Conservation (phyloP, 2,888 invertebrate species). For the Oligia strigilis region DNA sequence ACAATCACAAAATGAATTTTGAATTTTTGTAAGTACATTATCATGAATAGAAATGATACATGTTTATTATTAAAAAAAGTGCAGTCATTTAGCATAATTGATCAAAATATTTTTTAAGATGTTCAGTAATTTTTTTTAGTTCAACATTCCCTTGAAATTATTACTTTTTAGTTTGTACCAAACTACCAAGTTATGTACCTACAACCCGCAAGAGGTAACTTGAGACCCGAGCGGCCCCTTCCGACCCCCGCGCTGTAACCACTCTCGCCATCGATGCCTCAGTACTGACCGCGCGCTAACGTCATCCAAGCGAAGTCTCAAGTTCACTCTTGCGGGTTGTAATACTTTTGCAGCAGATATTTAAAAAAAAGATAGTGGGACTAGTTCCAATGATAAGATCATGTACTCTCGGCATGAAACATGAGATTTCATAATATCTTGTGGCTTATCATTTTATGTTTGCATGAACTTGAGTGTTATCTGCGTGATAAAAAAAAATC, state of each 20-base stretch:
- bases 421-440: conserved; percentile 22
- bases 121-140: background rate
- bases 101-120: background rate
- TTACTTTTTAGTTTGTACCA: background rate
- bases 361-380: background rate
- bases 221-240: background rate
- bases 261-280: background rate
- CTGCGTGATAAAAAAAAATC: conserved; percentile 27
- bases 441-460: conserved; percentile 38
- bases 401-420: conserved; percentile 11
- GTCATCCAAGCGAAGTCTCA: background rate
- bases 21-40: conserved; percentile 5
- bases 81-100: background rate
- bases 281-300: background rate
- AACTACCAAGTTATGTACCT: background rate
- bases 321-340: background rate
- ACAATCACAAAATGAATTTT: conserved; percentile 36
- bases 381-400: conserved; percentile 6
- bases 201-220: background rate
- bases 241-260: background rate
- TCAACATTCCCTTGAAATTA: background rate
- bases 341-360: background rate
- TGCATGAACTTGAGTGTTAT: conserved; percentile 35
- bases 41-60: conserved; percentile 12
- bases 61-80: background rate